Evolutionary conservation across 1,140 invertebrate species (phyloP).

Genomic region (Leguminivora glycinivorella): DNA sequence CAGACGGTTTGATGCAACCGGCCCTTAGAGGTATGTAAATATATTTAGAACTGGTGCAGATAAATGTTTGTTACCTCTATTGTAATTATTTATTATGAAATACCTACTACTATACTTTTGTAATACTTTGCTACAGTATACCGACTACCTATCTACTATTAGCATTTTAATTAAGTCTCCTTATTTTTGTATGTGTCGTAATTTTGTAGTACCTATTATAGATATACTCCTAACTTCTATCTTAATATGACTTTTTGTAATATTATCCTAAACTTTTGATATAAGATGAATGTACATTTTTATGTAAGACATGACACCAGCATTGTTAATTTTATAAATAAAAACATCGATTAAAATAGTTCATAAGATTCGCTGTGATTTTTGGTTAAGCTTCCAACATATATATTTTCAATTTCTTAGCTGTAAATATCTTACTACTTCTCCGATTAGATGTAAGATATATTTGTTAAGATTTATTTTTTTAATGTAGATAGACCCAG

Average conservation of each 20-base stretch:
- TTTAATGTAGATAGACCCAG: conserved; percentile 60
- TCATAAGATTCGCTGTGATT: conserved; percentile 57
- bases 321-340: conserved; percentile 38
- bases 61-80: too few species aligned
- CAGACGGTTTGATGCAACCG: too few species aligned
- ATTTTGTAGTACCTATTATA: conserved; percentile 8
- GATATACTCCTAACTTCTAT: conserved; percentile 12
- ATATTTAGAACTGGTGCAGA: too few species aligned
- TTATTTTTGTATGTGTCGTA: conserved; percentile 21
- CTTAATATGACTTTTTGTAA: conserved; percentile 11
- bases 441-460: conserved; percentile 31
- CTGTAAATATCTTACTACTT: conserved; percentile 29
- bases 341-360: background rate
- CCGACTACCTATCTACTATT: background rate
- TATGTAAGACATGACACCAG: conserved; percentile 51
- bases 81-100: too few species aligned
- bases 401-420: conserved; percentile 29
- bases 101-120: too few species aligned
- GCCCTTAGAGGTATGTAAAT: too few species aligned
- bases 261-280: background rate
- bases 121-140: background rate
- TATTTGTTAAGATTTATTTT: conserved; percentile 67
- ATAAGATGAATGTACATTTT: conserved; percentile 32
- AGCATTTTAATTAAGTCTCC: background rate
- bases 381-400: conserved; percentile 47